These are phyloP conservation scores for Drosophila sproati DNA, from an alignment of 1,140 invertebrate genomes.

Conservation along the genomic window DNA sequence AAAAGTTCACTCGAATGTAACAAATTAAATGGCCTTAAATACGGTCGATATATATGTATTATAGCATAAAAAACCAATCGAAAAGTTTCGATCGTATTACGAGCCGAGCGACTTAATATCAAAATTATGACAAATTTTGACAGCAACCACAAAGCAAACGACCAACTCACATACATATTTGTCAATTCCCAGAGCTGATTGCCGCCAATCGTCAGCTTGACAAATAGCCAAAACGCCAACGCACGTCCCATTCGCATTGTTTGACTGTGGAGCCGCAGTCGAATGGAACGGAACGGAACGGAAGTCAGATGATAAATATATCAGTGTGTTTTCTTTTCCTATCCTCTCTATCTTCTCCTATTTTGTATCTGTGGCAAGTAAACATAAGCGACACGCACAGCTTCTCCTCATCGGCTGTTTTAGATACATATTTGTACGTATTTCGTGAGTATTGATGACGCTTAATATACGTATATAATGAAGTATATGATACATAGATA, in stretches of 20 bases:
- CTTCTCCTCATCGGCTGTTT: background rate
- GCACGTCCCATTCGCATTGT: slow-evolving; percentile 68
- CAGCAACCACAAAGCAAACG: slow-evolving; percentile 18
- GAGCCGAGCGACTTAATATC: slow-evolving; percentile 27
- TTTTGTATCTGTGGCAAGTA: background rate
- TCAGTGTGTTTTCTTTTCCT: slow-evolving; percentile 53
- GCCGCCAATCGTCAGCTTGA: slow-evolving; percentile 65
- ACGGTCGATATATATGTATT: background rate
- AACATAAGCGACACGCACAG: slow-evolving; percentile 37
- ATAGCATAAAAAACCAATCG: background rate
- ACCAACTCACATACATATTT: slow-evolving; percentile 55
- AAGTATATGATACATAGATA: slow-evolving; percentile 53
- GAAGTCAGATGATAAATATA: slow-evolving; percentile 71
- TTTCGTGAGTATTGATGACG: slow-evolving; percentile 66
- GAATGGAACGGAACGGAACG: too few relatives aligned
- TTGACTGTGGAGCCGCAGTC: slow-evolving; percentile 26
- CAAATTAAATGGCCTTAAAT: slow-evolving; percentile 24
- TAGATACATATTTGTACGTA: background rate
- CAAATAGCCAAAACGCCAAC: slow-evolving; percentile 62
- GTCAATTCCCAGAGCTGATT: slow-evolving; percentile 66
- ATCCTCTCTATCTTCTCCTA: background rate
- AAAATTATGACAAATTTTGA: slow-evolving; percentile 71
- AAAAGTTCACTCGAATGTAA: background rate
- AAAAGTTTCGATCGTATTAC: background rate
- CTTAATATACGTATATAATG: slow-evolving; percentile 79